Evolutionary conservation across 2,113 vertebrate species (phyloP).

Genomic region (Poeciliopsis occidentalis): DNA sequence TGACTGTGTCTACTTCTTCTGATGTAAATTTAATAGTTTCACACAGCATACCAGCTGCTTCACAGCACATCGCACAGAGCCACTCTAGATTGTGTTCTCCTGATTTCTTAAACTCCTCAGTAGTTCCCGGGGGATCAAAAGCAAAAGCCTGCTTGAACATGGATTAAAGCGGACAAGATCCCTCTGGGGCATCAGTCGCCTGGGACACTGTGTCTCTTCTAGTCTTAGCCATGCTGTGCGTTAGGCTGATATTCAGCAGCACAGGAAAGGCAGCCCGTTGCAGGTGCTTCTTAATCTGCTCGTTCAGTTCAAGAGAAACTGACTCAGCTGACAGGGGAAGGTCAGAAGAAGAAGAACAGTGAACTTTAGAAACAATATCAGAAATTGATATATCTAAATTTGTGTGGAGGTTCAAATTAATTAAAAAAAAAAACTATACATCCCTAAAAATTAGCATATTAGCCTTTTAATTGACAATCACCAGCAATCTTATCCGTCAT

Average conservation of each 20-base stretch:
- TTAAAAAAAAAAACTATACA: slow-evolving; percentile 81
- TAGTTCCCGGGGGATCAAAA: slow-evolving; percentile 75
- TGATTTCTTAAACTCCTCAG: slow-evolving; percentile 67
- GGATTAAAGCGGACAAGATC: slow-evolving; percentile 73
- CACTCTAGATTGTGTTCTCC: slow-evolving; percentile 63
- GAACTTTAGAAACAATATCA: slow-evolving; percentile 56
- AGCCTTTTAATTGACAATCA: slow-evolving; percentile 77
- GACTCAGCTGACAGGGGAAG: slow-evolving; percentile 48
- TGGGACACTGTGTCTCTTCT: slow-evolving; percentile 69
- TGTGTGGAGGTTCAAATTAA: slow-evolving; percentile 68
- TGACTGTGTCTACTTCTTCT: neutral
- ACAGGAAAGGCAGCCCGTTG: slow-evolving; percentile 48
- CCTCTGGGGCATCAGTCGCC: slow-evolving; percentile 63
- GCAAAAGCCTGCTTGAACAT: slow-evolving; percentile 75
- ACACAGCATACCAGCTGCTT: slow-evolving; percentile 21
- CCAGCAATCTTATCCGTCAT: slow-evolving; percentile 54
- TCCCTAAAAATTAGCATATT: slow-evolving; percentile 81
- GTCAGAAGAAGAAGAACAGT: slow-evolving; percentile 76
- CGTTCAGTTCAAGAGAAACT: slow-evolving; percentile 68
- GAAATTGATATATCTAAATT: slow-evolving; percentile 63
- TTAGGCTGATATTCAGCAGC: slow-evolving; percentile 40
- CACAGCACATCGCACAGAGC: slow-evolving; percentile 59
- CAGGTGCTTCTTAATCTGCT: slow-evolving; percentile 82
- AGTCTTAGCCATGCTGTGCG: slow-evolving; percentile 69
- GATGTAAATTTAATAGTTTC: neutral